Evolutionary conservation across 2,888 invertebrate species (phyloP).

Genomic region (Heliconius charithonia): DNA sequence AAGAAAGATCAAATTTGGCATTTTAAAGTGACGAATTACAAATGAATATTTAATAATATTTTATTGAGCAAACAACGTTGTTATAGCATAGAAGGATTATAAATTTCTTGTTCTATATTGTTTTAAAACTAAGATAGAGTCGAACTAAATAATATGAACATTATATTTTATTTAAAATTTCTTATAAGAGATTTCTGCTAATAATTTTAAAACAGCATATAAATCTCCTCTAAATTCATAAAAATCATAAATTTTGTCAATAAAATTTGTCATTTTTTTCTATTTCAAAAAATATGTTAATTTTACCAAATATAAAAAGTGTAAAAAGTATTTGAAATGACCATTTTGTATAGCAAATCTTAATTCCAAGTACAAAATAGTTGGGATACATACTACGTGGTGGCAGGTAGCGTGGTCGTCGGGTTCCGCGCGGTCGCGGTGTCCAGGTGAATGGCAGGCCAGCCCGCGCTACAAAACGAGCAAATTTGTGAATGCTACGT

Average conservation of each 20-base stretch:
- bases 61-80: neutral
- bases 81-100: neutral
- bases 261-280: too few relatives aligned
- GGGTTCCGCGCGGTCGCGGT: slow-evolving; percentile 64
- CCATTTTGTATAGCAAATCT: neutral
- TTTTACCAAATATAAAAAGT: neutral
- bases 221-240: neutral
- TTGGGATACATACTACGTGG: slow-evolving; percentile 73
- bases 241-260: too few relatives aligned
- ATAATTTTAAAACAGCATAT: neutral
- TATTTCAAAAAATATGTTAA: too few relatives aligned
- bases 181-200: neutral
- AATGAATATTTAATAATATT: neutral
- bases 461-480: slow-evolving; percentile 76
- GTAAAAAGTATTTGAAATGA: neutral
- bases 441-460: slow-evolving; percentile 74
- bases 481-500: slow-evolving; percentile 54
- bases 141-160: neutral
- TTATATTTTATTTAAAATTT: too few relatives aligned
- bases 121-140: neutral
- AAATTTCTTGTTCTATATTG: neutral
- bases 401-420: slow-evolving; percentile 58
- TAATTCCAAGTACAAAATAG: neutral
- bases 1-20: too few relatives aligned
- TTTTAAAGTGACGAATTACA: neutral